Conservation (phyloP, 2,888 invertebrate genomes). For the Danaus chrysippus region DNA sequence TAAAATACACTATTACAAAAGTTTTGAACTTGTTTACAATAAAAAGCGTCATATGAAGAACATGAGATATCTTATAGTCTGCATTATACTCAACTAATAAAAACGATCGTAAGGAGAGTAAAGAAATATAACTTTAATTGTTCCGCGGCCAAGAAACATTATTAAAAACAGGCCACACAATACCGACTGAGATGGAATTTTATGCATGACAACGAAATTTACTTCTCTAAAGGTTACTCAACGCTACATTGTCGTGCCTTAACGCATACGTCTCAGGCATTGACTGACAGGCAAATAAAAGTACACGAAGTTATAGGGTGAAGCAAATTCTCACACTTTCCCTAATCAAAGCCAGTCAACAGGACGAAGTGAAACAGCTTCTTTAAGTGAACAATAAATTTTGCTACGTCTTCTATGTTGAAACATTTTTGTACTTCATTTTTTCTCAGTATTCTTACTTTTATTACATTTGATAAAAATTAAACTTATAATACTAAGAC, state of each 20-base stretch:
- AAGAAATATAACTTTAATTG: constrained; percentile 3
- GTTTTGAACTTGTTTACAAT: too few species aligned
- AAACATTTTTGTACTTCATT: background rate
- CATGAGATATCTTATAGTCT: too few species aligned
- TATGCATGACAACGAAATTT: constrained; percentile 73
- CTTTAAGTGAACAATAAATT: constrained; percentile 32
- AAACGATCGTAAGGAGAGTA: background rate
- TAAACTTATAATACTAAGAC: too few species aligned
- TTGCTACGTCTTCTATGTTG: constrained; percentile 6
- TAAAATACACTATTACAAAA: too few species aligned
- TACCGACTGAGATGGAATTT: constrained; percentile 57
- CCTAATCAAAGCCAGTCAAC: constrained; percentile 43
- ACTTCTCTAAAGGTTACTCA: constrained; percentile 62
- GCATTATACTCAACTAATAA: background rate
- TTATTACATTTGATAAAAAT: too few species aligned
- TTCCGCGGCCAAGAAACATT: background rate
- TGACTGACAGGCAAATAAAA: constrained; percentile 75
- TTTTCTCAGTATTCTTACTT: background rate
- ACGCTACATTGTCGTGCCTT: constrained; percentile 63
- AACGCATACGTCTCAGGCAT: constrained; percentile 55
- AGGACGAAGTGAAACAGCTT: constrained; percentile 34
- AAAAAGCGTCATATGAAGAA: too few species aligned
- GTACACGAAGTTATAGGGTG: constrained; percentile 50
- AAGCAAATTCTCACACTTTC: constrained; percentile 59
- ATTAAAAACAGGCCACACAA: constrained; percentile 21